These are phyloP conservation scores for Tethea ocularis DNA, from an alignment of 2,888 invertebrate genomes.

Conservation along the genomic window DNA sequence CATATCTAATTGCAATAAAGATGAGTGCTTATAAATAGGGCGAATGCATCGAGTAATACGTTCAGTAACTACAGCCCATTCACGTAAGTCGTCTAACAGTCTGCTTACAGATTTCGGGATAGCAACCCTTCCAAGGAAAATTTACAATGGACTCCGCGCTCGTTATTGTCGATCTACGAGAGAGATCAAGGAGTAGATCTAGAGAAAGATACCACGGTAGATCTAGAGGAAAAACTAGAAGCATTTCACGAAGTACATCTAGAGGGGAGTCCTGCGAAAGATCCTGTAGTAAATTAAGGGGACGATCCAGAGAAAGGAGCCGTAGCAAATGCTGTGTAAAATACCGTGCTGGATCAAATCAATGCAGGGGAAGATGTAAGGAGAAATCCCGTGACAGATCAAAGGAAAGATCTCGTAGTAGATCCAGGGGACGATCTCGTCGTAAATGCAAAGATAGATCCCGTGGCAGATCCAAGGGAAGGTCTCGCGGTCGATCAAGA, in stretches of 20 bases:
- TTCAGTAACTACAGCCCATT: background rate
- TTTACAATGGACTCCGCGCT: background rate
- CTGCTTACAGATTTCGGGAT: background rate
- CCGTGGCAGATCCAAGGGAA: constrained; percentile 14
- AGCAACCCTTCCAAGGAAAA: background rate
- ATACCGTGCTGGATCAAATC: background rate
- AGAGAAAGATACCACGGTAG: constrained; percentile 15
- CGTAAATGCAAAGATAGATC: constrained; percentile 19
- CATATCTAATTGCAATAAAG: background rate
- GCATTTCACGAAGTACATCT: constrained; percentile 13
- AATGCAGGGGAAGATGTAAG: constrained; percentile 19
- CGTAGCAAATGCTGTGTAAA: too few species aligned
- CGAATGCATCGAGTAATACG: too few species aligned
- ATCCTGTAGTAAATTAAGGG: background rate
- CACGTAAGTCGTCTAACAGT: background rate
- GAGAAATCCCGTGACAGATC: constrained; percentile 17
- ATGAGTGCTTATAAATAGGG: background rate
- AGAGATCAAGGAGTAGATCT: constrained; percentile 13
- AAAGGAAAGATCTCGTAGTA: constrained; percentile 7
- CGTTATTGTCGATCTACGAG: background rate
- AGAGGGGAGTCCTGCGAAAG: background rate
- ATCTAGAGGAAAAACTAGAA: constrained; percentile 12
- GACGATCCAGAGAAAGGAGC: constrained; percentile 1
- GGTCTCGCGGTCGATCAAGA: constrained; percentile 18
- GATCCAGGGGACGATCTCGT: background rate